These are phyloP conservation scores for Platorchestia sp. DNA, from an alignment of 1,140 invertebrate genomes.

Conservation along the genomic window DNA sequence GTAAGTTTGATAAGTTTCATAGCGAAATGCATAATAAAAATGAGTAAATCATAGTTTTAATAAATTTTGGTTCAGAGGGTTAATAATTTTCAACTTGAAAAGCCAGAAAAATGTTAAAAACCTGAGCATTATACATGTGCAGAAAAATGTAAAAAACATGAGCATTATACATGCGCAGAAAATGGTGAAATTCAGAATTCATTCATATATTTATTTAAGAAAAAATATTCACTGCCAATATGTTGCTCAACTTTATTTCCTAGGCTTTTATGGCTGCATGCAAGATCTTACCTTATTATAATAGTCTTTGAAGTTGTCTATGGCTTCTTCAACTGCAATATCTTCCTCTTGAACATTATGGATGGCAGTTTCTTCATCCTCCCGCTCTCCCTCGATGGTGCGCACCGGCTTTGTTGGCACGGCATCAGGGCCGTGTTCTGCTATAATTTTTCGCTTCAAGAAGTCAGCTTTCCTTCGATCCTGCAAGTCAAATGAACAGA, in stretches of 20 bases:
- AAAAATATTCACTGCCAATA: background rate
- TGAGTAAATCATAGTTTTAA: too few relatives aligned
- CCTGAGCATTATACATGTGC: background rate
- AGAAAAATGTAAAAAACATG: too few relatives aligned
- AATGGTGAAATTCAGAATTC: background rate
- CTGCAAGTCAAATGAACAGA: background rate
- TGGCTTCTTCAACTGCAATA: slow-evolving; percentile 8
- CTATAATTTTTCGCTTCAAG: slow-evolving; percentile 3
- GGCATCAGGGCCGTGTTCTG: slow-evolving; percentile 31
- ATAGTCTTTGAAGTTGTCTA: slow-evolving; percentile 21
- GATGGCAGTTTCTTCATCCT: slow-evolving; percentile 30
- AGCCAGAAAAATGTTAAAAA: background rate
- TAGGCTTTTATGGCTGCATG: background rate
- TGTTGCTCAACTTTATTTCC: background rate
- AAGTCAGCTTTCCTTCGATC: slow-evolving; percentile 26
- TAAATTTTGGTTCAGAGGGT: too few relatives aligned
- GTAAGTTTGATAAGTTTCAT: too few relatives aligned
- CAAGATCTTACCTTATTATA: slow-evolving; percentile 25
- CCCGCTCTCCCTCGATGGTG: background rate
- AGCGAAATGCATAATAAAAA: too few relatives aligned
- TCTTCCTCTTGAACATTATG: slow-evolving; percentile 26
- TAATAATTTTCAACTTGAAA: too few relatives aligned
- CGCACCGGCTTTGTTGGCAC: background rate
- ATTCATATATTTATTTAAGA: background rate
- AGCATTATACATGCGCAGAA: background rate